Percentiles rank a stretch among this genome's conserved stretches.
Conservation (phyloP, 2,113 vertebrate species). For the Alethe castanea region DNA sequence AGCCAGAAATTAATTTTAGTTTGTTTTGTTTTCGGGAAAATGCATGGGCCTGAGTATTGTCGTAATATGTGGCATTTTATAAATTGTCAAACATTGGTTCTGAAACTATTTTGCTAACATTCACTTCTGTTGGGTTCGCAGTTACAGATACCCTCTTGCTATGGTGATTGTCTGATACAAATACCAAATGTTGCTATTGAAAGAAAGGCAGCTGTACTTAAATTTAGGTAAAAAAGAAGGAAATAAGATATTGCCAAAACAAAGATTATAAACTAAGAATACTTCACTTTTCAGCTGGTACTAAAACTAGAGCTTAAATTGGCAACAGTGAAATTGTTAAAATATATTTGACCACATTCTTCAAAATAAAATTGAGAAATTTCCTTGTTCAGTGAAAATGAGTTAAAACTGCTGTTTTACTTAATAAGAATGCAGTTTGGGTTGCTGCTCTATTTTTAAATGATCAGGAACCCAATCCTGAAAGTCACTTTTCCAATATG, state of each 20-base stretch:
- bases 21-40: not conserved
- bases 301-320: not conserved
- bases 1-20: not conserved
- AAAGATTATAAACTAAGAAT: not conserved
- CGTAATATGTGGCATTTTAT: not conserved
- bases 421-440: not conserved
- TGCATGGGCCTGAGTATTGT: not conserved
- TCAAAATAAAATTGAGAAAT: not conserved
- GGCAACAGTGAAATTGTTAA: not conserved
- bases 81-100: not conserved
- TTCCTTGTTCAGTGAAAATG: not conserved
- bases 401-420: not conserved
- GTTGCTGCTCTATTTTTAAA: not conserved
- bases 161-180: not conserved
- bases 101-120: not conserved
- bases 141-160: not conserved
- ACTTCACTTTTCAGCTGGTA: not conserved
- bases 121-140: not conserved
- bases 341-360: not conserved
- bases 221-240: not conserved
- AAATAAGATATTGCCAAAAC: not conserved
- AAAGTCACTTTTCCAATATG: not conserved
- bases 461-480: not conserved
- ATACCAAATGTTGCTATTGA: not conserved
- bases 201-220: not conserved